Evolutionary conservation across 2,888 invertebrate species (phyloP), one percentile per base, ranked within the genome.

Genomic region (Thumatha senex): DNA sequence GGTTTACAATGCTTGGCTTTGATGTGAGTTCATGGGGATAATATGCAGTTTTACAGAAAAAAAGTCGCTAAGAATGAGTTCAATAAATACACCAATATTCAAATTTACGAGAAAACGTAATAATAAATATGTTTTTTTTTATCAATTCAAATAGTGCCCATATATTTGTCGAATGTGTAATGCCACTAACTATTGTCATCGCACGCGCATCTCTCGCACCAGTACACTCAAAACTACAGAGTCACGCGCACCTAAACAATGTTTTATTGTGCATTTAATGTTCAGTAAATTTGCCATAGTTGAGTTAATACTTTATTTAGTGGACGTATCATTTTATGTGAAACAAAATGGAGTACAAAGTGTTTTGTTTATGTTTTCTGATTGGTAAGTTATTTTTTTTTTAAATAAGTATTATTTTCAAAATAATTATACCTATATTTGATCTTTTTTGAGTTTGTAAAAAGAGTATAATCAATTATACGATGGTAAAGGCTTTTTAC

Each of bases 221-320:
- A 70, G 72, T 67, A 51, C 56, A 53, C 43, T 46, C 46, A 46
- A 58, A 63, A 60, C 65, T 58, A 51, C 47, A 46, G 57, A 56
- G 58, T 58, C 63, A 63, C 46, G 70, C 69, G 72, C 70, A 61
- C 62, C 47, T 61, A 53, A 51, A 61, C 51, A 41, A 44, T 61
- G 57, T 47, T 45, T 43, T 47, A 60, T 58, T 56, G 51, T 51
- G 12, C 48, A 53, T 54, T 45, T 48, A 48, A 51, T 10, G 51
- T 56, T 55, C 54, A 60, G 44, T 58, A 40, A 41, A 47, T 56
- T 47, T 54, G 49, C 56, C 44, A 58, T 61, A 58, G 36, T 46
- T 30, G 44, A 29, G 42, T 12, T 38, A 41, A 42, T 30, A 40
- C 35, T 50, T 15, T 14, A 13, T 48, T 58, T 42, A 51, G 56